A percentile compares a stretch with the other conserved stretches of the same genome.
Evolutionary conservation across 2,888 invertebrate species (phyloP).

Genomic region (Dioctria rufipes): DNA sequence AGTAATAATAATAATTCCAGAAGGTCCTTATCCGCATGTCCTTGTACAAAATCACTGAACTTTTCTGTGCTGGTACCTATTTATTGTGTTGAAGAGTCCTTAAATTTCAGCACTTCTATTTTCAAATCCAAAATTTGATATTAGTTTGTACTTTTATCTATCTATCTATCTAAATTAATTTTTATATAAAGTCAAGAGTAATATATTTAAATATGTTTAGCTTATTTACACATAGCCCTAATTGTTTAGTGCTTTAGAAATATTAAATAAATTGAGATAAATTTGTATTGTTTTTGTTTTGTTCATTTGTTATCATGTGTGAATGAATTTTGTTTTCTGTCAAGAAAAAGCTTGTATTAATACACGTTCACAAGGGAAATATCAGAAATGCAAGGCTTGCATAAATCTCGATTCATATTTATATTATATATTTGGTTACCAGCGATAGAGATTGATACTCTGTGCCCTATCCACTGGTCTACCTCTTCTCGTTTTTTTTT

Average conservation of each 20-base stretch:
- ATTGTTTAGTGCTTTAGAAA: slow-evolving; percentile 1
- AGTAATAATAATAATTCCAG: neutral
- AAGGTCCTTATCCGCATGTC: neutral
- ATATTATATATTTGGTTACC: too few species aligned
- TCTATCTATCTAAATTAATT: neutral
- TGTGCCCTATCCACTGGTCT: too few species aligned
- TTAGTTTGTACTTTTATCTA: neutral
- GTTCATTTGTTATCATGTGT: too few species aligned
- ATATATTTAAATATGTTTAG: slow-evolving; percentile 8
- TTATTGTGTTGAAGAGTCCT: slow-evolving; percentile 29
- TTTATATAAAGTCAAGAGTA: slow-evolving; percentile 11
- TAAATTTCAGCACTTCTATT: slow-evolving; percentile 34
- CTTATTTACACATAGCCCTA: slow-evolving; percentile 19
- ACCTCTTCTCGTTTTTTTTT: too few species aligned
- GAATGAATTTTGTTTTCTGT: too few species aligned
- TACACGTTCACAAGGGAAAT: too few species aligned
- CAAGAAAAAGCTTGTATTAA: too few species aligned
- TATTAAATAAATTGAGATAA: neutral
- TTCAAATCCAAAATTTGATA: slow-evolving; percentile 19
- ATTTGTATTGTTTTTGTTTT: too few species aligned
- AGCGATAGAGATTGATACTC: too few species aligned
- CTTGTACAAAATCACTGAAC: slow-evolving; percentile 30
- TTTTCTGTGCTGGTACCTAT: neutral
- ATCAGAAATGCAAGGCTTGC: too few species aligned
- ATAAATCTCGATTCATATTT: too few species aligned